A percentile compares a stretch with the other conserved stretches of the same genome.
These are phyloP conservation scores for Tenebrio molitor DNA, from an alignment of 1,140 invertebrate genomes.

Conservation along the genomic window DNA sequence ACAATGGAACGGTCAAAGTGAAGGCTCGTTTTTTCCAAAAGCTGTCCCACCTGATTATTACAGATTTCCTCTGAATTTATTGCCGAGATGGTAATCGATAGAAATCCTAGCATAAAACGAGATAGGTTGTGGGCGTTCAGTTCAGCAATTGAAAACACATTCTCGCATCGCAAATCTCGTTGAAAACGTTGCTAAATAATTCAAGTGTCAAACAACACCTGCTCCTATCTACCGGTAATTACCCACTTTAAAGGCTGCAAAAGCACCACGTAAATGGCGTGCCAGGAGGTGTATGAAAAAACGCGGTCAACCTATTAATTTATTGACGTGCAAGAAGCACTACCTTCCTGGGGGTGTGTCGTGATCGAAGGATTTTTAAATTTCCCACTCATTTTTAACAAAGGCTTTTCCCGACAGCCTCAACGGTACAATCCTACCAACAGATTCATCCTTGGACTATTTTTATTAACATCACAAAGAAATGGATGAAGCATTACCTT, in stretches of 20 bases:
- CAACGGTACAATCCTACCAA: too few species aligned
- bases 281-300: background rate
- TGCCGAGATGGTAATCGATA: background rate
- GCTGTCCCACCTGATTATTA: background rate
- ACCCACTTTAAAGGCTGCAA: background rate
- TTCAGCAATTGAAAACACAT: constrained; percentile 31
- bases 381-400: too few species aligned
- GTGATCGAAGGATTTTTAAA: too few species aligned
- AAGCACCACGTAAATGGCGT: background rate
- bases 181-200: constrained; percentile 26
- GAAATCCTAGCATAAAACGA: background rate
- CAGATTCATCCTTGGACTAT: too few species aligned
- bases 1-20: background rate
- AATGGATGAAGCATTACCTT: too few species aligned
- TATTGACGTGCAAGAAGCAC: constrained; percentile 4
- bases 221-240: constrained; percentile 24
- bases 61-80: background rate
- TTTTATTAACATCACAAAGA: too few species aligned
- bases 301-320: background rate
- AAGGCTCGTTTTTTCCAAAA: background rate
- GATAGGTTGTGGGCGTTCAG: background rate
- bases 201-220: constrained; percentile 34
- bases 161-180: constrained; percentile 22
- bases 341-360: background rate
- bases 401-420: too few species aligned